Evolutionary conservation across 2,797 vertebrate species (phyloP).

Genomic region (Babyrousa celebensis): DNA sequence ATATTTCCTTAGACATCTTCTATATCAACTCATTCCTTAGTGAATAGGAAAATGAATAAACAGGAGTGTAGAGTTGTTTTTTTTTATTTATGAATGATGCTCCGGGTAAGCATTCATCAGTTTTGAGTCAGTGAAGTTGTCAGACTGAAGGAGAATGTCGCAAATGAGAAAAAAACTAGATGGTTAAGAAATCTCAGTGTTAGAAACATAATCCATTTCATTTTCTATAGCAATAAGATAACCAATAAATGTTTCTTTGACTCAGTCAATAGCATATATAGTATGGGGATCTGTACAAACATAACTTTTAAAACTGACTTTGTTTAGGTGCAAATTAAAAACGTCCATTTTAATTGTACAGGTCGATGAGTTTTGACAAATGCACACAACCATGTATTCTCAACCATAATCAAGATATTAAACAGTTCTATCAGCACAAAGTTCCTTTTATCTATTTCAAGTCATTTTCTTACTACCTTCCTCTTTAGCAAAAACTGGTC

Average conservation of each 20-base stretch:
- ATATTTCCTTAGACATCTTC: not conserved
- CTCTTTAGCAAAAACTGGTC: not conserved
- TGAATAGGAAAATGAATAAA: not conserved
- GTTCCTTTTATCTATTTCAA: not conserved
- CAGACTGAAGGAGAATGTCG: not conserved
- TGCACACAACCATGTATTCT: not conserved
- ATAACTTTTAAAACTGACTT: not conserved
- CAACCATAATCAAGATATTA: not conserved
- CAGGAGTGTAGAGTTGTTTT: not conserved
- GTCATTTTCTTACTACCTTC: not conserved
- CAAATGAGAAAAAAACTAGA: not conserved
- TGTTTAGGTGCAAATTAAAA: not conserved
- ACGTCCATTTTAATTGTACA: not conserved
- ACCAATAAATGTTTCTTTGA: not conserved
- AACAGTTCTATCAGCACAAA: not conserved
- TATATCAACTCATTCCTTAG: not conserved
- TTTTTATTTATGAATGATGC: not conserved
- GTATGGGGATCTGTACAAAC: not conserved
- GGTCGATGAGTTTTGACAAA: not conserved
- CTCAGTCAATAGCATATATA: not conserved
- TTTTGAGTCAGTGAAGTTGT: not conserved
- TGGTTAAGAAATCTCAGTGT: not conserved
- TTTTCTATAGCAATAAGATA: not conserved
- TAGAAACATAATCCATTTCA: not conserved
- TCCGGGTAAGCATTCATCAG: not conserved